phyloP scores from a whole-genome alignment of 2,113 vertebrate genomes.

The Malurus cyaneus region DNA sequence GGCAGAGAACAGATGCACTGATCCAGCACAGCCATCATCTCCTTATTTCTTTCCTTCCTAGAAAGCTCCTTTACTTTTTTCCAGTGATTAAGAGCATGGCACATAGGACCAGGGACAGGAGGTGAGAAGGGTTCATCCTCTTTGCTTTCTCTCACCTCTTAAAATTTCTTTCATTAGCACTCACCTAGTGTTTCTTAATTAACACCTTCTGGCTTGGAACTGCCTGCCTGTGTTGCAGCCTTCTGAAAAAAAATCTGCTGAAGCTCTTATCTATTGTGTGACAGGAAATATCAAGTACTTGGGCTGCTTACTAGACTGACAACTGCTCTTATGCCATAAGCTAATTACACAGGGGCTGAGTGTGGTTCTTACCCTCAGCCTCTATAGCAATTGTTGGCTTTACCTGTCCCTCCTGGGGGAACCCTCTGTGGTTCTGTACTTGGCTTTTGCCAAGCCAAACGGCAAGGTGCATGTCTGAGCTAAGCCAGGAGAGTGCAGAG shows the following conservation, averaged over 20 bases:
- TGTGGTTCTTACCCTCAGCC: background rate
- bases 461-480: background rate
- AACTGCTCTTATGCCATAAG: background rate
- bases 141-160: background rate
- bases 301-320: background rate
- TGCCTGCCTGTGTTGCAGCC: background rate
- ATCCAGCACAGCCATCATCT: background rate
- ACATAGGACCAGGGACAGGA: background rate
- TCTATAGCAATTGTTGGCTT: background rate
- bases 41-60: background rate
- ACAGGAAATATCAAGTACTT: background rate
- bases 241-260: background rate
- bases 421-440: background rate
- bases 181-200: conserved; percentile 19
- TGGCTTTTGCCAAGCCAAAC: background rate
- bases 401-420: background rate
- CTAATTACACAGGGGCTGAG: background rate
- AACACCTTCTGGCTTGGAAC: background rate
- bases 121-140: background rate
- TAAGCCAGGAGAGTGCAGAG: background rate
- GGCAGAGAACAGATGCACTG: background rate
- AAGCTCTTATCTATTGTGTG: background rate
- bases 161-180: background rate
- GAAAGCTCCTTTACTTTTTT: background rate
- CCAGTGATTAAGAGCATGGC: background rate